Conservation (phyloP, 2,888 invertebrate genomes). For the Eupithecia dodoneata region DNA sequence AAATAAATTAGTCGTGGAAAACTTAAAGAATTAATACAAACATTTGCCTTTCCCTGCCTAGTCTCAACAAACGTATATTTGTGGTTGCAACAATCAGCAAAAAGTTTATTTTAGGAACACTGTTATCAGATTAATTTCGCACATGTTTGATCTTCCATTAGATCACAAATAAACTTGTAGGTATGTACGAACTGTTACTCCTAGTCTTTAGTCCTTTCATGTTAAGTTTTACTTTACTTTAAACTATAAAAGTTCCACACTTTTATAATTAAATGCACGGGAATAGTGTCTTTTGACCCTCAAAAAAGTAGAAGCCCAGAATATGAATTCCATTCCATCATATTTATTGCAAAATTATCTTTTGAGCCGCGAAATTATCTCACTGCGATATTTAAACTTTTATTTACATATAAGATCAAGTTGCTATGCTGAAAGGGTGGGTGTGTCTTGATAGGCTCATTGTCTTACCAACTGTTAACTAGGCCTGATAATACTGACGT, state of each 20-base stretch:
- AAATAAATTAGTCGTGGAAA: slow-evolving; percentile 9
- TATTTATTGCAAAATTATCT: neutral
- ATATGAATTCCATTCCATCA: neutral
- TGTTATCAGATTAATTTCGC: slow-evolving; percentile 1
- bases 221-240: neutral
- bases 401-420: slow-evolving; percentile 45
- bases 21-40: slow-evolving; percentile 1
- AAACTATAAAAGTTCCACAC: no score
- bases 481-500: slow-evolving; percentile 67
- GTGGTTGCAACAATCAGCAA: slow-evolving; percentile 1
- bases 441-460: slow-evolving; percentile 77
- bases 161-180: neutral
- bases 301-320: neutral
- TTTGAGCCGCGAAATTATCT: neutral
- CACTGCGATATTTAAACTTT: slow-evolving; percentile 33
- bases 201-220: neutral
- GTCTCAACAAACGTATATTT: slow-evolving; percentile 5
- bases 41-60: neutral
- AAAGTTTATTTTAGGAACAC: neutral
- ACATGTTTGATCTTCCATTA: slow-evolving; percentile 4
- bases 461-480: slow-evolving; percentile 43
- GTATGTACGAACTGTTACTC: neutral
- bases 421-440: slow-evolving; percentile 74
- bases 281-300: neutral
- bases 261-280: neutral